Conservation (phyloP, 2,113 vertebrate species). For the Sialia sialis region DNA sequence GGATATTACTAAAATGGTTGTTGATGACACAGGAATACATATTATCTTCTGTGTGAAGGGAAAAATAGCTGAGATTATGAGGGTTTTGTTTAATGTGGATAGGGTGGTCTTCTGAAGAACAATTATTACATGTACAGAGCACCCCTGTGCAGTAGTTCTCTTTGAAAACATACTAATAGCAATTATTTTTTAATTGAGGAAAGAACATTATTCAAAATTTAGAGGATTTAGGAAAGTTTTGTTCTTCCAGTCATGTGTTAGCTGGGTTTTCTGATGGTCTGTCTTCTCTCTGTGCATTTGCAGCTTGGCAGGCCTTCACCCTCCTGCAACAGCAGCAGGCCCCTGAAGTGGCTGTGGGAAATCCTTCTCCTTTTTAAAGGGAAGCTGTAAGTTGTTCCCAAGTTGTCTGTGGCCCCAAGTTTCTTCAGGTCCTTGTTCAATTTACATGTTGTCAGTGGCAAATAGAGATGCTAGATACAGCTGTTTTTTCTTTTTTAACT, state of each 20-base stretch:
- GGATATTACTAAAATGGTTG: not conserved
- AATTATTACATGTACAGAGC: fast-evolving
- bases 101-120: not conserved
- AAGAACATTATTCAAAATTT: not conserved
- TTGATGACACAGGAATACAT: not conserved
- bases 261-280: not conserved
- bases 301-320: not conserved
- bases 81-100: not conserved
- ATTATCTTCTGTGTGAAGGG: not conserved
- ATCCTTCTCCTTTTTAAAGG: not conserved
- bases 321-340: not conserved
- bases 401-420: not conserved
- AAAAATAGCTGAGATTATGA: not conserved
- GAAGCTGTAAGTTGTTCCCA: not conserved
- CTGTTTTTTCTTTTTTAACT: not conserved
- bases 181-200: not conserved
- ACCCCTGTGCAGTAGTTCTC: not conserved
- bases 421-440: not conserved
- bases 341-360: not conserved
- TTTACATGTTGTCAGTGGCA: not conserved
- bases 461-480: not conserved
- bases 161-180: not conserved
- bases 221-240: not conserved
- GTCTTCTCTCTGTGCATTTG: not conserved
- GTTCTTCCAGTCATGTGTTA: not conserved